A percentile compares a stretch with the other conserved stretches of the same genome.
These are phyloP conservation scores for Epinephelus moara DNA, from an alignment of 2,113 vertebrate genomes.

Conservation along the genomic window DNA sequence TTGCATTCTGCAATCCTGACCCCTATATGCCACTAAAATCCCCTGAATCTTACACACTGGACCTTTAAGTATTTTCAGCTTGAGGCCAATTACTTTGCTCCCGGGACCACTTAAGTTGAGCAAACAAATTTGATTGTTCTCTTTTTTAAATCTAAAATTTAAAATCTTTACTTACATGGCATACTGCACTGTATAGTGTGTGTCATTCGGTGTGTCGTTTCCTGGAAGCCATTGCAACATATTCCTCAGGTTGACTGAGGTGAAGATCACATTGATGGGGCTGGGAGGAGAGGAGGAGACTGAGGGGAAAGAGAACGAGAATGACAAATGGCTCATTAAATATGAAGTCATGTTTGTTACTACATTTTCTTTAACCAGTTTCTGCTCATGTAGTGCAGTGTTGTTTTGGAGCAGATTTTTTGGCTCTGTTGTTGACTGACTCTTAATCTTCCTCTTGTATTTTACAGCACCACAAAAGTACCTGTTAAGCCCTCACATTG, in stretches of 20 bases:
- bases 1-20: no score
- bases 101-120: not conserved
- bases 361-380: not conserved
- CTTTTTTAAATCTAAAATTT: not conserved
- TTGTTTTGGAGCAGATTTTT: not conserved
- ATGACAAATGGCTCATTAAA: not conserved
- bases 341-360: not conserved
- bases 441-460: not conserved
- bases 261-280: conserved; percentile 86
- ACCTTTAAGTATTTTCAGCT: not conserved
- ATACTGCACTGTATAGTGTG: conserved; percentile 89
- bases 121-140: not conserved
- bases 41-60: no score
- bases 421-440: no score
- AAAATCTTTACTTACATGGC: conserved; percentile 86
- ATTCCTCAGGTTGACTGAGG: conserved; percentile 91
- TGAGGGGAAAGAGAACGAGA: conserved; percentile 11
- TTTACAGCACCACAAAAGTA: not conserved
- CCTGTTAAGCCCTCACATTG: not conserved
- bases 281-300: conserved; percentile 42
- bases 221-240: conserved; percentile 88
- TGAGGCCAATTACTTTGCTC: not conserved
- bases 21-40: no score
- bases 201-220: conserved; percentile 61
- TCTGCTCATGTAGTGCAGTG: not conserved